Percentiles rank a stretch among this genome's conserved stretches.
Conservation (phyloP, 2,888 invertebrate species). For the Iphiclides podalirius region DNA sequence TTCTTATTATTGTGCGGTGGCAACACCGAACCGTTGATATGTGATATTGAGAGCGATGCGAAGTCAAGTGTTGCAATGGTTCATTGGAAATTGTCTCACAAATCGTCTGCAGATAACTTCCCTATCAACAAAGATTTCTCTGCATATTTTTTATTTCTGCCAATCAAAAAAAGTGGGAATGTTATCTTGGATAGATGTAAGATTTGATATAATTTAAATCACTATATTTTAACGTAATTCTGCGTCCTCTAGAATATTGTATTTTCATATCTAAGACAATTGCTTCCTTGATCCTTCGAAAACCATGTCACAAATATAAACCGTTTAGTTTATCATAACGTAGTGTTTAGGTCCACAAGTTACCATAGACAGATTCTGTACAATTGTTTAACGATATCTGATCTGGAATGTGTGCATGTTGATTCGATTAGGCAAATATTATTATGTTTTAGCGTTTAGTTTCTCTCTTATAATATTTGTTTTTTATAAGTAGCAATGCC, state of each 20-base stretch:
- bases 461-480: constrained; percentile 44
- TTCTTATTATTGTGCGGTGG: constrained; percentile 41
- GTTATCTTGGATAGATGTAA: too few species aligned
- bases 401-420: constrained; percentile 32
- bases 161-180: too few species aligned
- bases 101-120: too few species aligned
- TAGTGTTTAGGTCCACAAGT: constrained; percentile 61
- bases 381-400: constrained; percentile 49
- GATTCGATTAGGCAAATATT: constrained; percentile 16
- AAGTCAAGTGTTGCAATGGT: constrained; percentile 19
- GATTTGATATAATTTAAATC: too few species aligned
- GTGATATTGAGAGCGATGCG: constrained; percentile 40
- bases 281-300: too few species aligned
- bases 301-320: not conserved
- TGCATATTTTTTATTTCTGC: too few species aligned
- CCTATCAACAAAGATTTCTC: too few species aligned
- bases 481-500: constrained; percentile 57
- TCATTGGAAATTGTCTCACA: not conserved
- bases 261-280: too few species aligned
- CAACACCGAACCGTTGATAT: constrained; percentile 35
- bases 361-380: constrained; percentile 64
- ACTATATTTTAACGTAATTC: too few species aligned
- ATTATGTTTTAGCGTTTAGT: constrained; percentile 29
- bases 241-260: too few species aligned
- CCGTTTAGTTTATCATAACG: constrained; percentile 35